Evolutionary conservation across 2,888 invertebrate genomes (phyloP), one percentile per base, ranked within the genome.

Genomic region (Drosophila hamatofila): DNA sequence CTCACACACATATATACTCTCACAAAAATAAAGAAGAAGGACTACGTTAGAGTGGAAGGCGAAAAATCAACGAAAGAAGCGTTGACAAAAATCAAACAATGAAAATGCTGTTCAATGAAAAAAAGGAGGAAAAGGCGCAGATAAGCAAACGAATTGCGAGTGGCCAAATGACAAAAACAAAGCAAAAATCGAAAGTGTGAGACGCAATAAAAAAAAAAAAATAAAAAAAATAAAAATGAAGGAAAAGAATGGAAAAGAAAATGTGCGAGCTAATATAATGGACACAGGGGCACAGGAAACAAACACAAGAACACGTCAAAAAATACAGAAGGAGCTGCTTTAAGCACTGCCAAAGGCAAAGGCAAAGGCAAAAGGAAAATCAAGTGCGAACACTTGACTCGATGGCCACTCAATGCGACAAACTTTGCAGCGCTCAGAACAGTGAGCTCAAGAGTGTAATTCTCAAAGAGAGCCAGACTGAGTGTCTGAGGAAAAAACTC

Each of bases 81-180:
- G 77, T 81, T 84, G 89, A 84, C 87, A 87, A 85, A 89, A 87
- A 85, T 87, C 84, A 89, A 89, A 85, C 84, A 85, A 85, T 73
- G 71, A 81, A 81, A 80, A 67, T 61, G 84, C 63, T 75, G 80
- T 87, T 88, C 89, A 78, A 85, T 87, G 87, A 75, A 83, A 75
- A 67, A 60, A 51, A 42, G 42, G 41, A 18, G 44, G 54, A 58
- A 62, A 75, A 52, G 54, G 63, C 49, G 49, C 46, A 70, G 86
- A 88, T 88, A 83, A 88, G 81, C 35, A 67, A 60, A 55, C 49
- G 65, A 75, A 80, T 49, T 64, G 67, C 63, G 54, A 72, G 72
- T 65, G 68, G 58, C 71, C 76, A 75, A 70, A 70, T 78, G 75
- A 55, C 58, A 72, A 72, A 77, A 82, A 72, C 78, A 88, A 82